phyloP scores from a whole-genome alignment of 1,140 invertebrate species.

The Sitodiplosis mosellana region DNA sequence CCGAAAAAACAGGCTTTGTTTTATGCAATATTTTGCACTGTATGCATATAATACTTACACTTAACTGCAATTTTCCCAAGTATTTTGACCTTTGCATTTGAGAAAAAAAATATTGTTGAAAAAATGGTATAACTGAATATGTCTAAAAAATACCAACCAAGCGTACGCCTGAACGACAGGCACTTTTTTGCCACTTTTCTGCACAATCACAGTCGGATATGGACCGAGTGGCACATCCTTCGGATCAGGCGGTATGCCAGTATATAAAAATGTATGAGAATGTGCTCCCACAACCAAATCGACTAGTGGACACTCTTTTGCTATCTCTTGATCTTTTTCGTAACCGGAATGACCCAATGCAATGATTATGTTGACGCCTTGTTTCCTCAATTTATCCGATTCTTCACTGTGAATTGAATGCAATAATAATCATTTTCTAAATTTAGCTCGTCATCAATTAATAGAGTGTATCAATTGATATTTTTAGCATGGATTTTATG shows the following conservation, averaged over 20 bases:
- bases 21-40: no score
- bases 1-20: no score
- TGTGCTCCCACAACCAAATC: conserved; percentile 68
- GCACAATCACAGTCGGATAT: conserved; percentile 54
- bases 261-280: conserved; percentile 67
- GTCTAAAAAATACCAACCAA: no score
- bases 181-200: conserved; percentile 42
- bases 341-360: conserved; percentile 80
- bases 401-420: conserved; percentile 33
- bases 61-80: conserved; percentile 52
- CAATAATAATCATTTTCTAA: no score
- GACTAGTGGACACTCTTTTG: conserved; percentile 54
- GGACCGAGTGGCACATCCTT: conserved; percentile 39
- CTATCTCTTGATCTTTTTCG: conserved; percentile 56
- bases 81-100: no score
- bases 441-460: no score
- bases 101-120: no score
- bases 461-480: no score
- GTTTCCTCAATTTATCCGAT: conserved; percentile 37
- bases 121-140: no score
- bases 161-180: conserved; percentile 76
- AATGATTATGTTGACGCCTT: conserved; percentile 67
- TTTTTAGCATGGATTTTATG: no score
- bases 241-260: conserved; percentile 36
- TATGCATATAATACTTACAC: no score